Percentiles rank a stretch among this genome's conserved stretches.
Evolutionary conservation across 2,888 invertebrate species (phyloP).

Genomic region (Cantharis nigra): DNA sequence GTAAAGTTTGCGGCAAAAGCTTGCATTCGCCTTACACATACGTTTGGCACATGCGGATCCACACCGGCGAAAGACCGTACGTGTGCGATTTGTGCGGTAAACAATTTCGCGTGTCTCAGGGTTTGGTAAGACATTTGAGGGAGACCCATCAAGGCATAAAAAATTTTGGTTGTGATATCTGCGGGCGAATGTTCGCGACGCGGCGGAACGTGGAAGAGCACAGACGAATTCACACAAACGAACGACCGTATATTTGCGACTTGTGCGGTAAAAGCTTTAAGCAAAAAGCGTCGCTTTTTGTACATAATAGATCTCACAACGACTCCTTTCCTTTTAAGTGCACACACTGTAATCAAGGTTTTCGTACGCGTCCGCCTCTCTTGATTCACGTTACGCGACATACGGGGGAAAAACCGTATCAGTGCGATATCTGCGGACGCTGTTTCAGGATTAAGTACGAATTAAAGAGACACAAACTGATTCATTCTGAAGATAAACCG

Average conservation of each 20-base stretch:
- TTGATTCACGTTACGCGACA: slow-evolving; percentile 64
- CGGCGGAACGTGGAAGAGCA: slow-evolving; percentile 65
- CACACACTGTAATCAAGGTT: slow-evolving; percentile 64
- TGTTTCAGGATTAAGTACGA: slow-evolving; percentile 65
- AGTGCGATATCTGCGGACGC: slow-evolving; percentile 62
- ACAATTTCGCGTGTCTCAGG: slow-evolving; percentile 68
- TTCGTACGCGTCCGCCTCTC: slow-evolving; percentile 63
- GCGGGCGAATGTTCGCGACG: slow-evolving; percentile 64
- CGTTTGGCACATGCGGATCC: slow-evolving; percentile 66
- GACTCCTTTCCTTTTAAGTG: slow-evolving; percentile 63
- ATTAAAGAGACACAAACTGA: slow-evolving; percentile 60
- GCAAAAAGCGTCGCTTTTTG: slow-evolving; percentile 68
- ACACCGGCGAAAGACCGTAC: slow-evolving; percentile 69
- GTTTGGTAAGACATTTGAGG: slow-evolving; percentile 64
- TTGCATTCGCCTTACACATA: slow-evolving; percentile 67
- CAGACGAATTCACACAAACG: slow-evolving; percentile 64
- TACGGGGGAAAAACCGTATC: slow-evolving; percentile 66
- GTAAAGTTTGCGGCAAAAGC: slow-evolving; percentile 63
- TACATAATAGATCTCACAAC: slow-evolving; percentile 65
- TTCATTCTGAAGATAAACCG: slow-evolving; percentile 60
- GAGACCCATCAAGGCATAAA: slow-evolving; percentile 67
- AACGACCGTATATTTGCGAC: slow-evolving; percentile 62
- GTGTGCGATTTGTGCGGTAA: slow-evolving; percentile 70
- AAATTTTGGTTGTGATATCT: slow-evolving; percentile 63
- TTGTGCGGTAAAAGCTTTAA: slow-evolving; percentile 68